phyloP scores from a whole-genome alignment of 2,888 invertebrate species.

The Hypsopygia costalis region DNA sequence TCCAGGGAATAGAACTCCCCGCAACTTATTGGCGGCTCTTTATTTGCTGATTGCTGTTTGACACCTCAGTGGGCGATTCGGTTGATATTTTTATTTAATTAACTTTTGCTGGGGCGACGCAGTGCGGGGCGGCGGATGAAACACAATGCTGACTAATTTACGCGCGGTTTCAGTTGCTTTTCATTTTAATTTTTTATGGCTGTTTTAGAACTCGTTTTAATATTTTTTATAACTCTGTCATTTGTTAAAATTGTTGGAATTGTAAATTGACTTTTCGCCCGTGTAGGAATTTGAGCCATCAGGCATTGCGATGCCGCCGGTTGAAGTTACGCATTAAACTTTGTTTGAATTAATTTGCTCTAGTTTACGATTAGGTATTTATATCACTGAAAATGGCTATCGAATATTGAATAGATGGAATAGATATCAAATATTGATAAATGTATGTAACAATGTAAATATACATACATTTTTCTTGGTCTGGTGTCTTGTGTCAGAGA shows the following conservation, averaged over 20 bases:
- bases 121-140: conserved; percentile 32
- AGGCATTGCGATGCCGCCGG: neutral
- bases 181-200: conserved; percentile 45
- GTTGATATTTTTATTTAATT: conserved; percentile 72
- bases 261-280: conserved; percentile 18
- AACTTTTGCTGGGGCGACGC: conserved; percentile 50
- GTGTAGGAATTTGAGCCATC: conserved; percentile 4
- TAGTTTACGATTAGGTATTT: too few relatives aligned
- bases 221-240: conserved; percentile 35
- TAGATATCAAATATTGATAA: too few relatives aligned
- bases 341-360: too few relatives aligned
- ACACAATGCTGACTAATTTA: conserved; percentile 69
- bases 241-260: conserved; percentile 26
- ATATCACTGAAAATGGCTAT: too few relatives aligned
- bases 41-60: conserved; percentile 75
- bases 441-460: too few relatives aligned
- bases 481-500: too few relatives aligned
- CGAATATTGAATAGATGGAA: too few relatives aligned
- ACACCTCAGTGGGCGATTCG: conserved; percentile 62
- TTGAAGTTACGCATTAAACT: neutral
- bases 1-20: conserved; percentile 61
- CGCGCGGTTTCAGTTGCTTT: conserved; percentile 50
- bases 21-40: conserved; percentile 73
- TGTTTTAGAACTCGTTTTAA: conserved; percentile 40
- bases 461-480: too few relatives aligned